Evolutionary conservation across 1,140 invertebrate species (phyloP).

Genomic region (Ruditapes philippinarum): DNA sequence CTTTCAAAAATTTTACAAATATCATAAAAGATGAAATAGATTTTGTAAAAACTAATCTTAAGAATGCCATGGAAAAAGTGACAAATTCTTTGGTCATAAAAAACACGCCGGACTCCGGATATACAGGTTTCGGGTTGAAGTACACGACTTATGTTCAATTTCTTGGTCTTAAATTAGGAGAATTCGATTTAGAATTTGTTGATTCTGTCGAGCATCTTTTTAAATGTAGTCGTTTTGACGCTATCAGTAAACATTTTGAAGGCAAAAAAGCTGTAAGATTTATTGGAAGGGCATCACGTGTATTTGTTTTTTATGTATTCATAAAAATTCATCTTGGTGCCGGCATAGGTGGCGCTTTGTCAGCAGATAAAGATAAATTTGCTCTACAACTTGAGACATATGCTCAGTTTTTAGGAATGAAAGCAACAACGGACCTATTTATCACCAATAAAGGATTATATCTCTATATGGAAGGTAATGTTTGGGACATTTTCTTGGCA

Average conservation of each 20-base stretch:
- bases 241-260: neutral
- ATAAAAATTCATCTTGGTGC: neutral
- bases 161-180: neutral
- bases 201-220: neutral
- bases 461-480: conserved; percentile 48
- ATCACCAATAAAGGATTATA: conserved; percentile 36
- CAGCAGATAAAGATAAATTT: conserved; percentile 9
- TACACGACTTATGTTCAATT: neutral
- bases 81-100: neutral
- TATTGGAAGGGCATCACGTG: neutral
- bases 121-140: conserved; percentile 1
- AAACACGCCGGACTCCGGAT: neutral
- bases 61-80: neutral
- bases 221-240: neutral
- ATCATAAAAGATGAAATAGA: neutral
- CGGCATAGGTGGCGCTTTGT: neutral
- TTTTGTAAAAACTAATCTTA: neutral
- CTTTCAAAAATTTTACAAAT: neutral
- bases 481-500: conserved; percentile 61
- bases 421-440: conserved; percentile 14
- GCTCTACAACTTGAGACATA: neutral
- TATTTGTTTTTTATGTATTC: neutral
- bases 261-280: conserved; percentile 24
- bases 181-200: neutral
- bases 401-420: conserved; percentile 1